Base-by-base conservation (phyloP, 2,888 invertebrate species). In the Metallyticus violacea region DNA sequence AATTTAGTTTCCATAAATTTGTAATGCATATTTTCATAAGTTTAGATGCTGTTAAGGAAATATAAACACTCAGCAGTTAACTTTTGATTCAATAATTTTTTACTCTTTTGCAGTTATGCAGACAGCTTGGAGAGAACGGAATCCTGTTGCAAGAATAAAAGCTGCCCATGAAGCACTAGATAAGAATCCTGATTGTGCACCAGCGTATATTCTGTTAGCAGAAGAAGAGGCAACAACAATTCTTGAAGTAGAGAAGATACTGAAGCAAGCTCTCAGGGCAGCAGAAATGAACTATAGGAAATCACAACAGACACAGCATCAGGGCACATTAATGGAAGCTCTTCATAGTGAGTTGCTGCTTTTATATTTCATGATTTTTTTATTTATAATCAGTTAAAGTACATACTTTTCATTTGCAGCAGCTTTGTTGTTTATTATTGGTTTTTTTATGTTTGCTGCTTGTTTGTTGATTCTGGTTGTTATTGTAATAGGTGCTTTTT, bases 211-310 rank as follows among this genome's bases (percentile, higher is more conserved):
- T 90, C 93, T 99, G 89, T 93, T 99, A 77, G 99, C 99, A 3
- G 99, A 99, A 92, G 99, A 99, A 92, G 99, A 99, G 92, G 97
- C 98, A 62, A 96, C 97, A 88, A 98, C 98, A 26, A 98, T 99
- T 88, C 91, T 95, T 7, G 99, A 99, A 91, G 96, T 95, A 3
- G 97, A 98, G 90, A 96, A 96, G 90, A 95, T 96, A 89, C 93
- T 97, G 30, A 96, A 96, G 90, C 96, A 96, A 89, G 97, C 97
- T 0, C 92, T 97, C 7, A 97, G 96, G 92, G 95, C 96, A 77
- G 97, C 97, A 1, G 98, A 98, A 91, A 93, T 94, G 80, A 96
- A 96, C 91, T 96, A 96, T 90, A 93, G 94, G 89, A 96, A 95
- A 91, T 96, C 97, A n/a, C 97, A 97, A 91, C 94, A 95, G 88